Conservation (phyloP, 2,888 invertebrate species). For the Hartigia nigra region DNA sequence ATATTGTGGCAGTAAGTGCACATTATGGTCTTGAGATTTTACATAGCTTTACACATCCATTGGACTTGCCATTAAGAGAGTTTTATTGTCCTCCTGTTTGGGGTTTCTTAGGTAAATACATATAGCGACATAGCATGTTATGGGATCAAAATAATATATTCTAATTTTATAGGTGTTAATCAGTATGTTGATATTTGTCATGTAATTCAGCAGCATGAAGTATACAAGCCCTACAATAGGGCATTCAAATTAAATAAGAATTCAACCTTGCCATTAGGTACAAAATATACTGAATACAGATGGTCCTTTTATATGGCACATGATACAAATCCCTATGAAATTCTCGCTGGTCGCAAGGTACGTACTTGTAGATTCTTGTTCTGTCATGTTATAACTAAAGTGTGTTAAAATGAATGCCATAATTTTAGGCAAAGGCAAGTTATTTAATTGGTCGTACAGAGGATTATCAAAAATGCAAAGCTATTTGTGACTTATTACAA, state of each 20-base stretch:
- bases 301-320: constrained; percentile 68
- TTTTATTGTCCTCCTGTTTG: constrained; percentile 74
- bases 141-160: not conserved
- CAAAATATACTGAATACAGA: constrained; percentile 68
- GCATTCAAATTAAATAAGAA: constrained; percentile 66
- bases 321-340: constrained; percentile 64
- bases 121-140: not conserved
- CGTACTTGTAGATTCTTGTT: not conserved
- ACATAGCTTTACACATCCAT: constrained; percentile 41
- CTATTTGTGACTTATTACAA: constrained; percentile 67
- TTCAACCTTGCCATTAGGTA: constrained; percentile 69
- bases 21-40: constrained; percentile 69
- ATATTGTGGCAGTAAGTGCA: constrained; percentile 71
- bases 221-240: constrained; percentile 68
- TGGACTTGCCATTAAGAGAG: constrained; percentile 66
- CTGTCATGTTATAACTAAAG: not conserved
- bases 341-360: constrained; percentile 64
- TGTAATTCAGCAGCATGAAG: constrained; percentile 69
- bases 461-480: constrained; percentile 57
- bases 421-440: constrained; percentile 26
- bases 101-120: constrained; percentile 68
- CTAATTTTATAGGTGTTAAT: constrained; percentile 63
- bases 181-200: constrained; percentile 70
- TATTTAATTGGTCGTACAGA: constrained; percentile 46
- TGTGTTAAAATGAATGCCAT: constrained; percentile 20